Evolutionary conservation across 2,888 invertebrate species (phyloP).

Genomic region (Branchipolynoe longqiensis): DNA sequence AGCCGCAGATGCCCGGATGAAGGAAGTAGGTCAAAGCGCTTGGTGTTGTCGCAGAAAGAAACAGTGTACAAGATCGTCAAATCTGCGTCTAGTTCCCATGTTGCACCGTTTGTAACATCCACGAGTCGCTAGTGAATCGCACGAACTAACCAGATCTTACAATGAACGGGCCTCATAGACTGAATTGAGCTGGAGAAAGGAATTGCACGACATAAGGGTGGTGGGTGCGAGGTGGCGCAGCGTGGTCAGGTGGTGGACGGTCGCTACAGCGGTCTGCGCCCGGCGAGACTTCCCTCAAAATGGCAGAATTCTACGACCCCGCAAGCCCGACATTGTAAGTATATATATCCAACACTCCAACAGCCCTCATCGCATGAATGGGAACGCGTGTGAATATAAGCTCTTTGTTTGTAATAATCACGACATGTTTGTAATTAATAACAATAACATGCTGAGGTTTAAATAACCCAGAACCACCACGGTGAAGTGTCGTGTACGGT

Average conservation of each 20-base stretch:
- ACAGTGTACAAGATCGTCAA: neutral
- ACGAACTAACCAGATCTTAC: neutral
- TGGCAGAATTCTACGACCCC: conserved; percentile 48
- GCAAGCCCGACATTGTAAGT: conserved; percentile 35
- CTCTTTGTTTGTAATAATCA: too few species aligned
- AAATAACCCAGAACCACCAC: too few species aligned
- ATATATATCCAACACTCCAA: too few species aligned
- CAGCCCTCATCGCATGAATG: too few species aligned
- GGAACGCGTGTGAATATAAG: too few species aligned
- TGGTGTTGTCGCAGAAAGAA: too few species aligned
- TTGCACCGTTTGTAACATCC: too few species aligned
- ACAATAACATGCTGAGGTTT: too few species aligned
- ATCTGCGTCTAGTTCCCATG: neutral
- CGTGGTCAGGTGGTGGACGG: neutral
- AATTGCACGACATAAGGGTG: neutral
- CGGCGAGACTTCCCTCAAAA: neutral
- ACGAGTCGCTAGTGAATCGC: too few species aligned
- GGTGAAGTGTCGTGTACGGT: too few species aligned
- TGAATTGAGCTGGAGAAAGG: neutral
- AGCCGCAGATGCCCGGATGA: conserved; percentile 14
- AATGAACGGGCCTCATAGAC: neutral
- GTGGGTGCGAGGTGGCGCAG: neutral
- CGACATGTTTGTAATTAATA: too few species aligned
- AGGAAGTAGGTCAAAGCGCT: conserved; percentile 46
- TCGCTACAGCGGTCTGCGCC: neutral